These are phyloP conservation scores for Cassiopea andromeda DNA, from an alignment of 30 jellyfish, hydroid and myxozoan species.

Conservation along the genomic window DNA sequence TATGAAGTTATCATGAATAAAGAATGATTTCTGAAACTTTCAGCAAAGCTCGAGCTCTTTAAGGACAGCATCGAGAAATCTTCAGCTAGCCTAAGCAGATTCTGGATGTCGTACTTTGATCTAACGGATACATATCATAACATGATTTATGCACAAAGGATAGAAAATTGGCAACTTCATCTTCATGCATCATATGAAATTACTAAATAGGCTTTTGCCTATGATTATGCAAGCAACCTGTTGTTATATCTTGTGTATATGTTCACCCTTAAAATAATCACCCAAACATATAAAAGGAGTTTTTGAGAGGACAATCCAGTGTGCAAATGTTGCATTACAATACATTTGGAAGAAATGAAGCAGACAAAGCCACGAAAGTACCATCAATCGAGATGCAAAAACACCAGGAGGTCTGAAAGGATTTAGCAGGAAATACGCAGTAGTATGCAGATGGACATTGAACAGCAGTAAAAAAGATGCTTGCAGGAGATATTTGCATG, in stretches of 20 bases:
- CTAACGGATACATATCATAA: background rate
- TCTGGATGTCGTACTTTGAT: slow-evolving; percentile 9
- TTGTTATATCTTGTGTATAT: slow-evolving; percentile 24
- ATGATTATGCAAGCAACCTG: slow-evolving; percentile 14
- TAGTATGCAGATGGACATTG: slow-evolving; percentile 37
- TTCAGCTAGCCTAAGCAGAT: background rate
- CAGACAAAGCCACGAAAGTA: slow-evolving; percentile 45
- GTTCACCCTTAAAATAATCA: slow-evolving; percentile 29
- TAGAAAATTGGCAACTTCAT: background rate
- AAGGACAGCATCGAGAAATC: too few species aligned
- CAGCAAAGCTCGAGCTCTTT: too few species aligned
- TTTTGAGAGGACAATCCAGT: slow-evolving; percentile 20
- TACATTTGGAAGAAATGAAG: slow-evolving; percentile 67
- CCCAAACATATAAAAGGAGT: slow-evolving; percentile 31
- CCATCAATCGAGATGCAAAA: slow-evolving; percentile 54
- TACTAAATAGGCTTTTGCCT: background rate
- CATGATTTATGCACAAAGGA: background rate
- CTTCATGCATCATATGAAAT: slow-evolving; percentile 22
- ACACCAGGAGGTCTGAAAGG: slow-evolving; percentile 51
- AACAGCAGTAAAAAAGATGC: slow-evolving; percentile 20
- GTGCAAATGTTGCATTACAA: slow-evolving; percentile 46
- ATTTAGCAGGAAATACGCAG: slow-evolving; percentile 18
- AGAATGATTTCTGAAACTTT: too few species aligned
- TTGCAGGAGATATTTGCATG: background rate
- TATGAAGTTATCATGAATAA: too few species aligned